These are phyloP conservation scores for Tarsius wallacei DNA, from an alignment of 2,797 vertebrate genomes.

Conservation along the genomic window DNA sequence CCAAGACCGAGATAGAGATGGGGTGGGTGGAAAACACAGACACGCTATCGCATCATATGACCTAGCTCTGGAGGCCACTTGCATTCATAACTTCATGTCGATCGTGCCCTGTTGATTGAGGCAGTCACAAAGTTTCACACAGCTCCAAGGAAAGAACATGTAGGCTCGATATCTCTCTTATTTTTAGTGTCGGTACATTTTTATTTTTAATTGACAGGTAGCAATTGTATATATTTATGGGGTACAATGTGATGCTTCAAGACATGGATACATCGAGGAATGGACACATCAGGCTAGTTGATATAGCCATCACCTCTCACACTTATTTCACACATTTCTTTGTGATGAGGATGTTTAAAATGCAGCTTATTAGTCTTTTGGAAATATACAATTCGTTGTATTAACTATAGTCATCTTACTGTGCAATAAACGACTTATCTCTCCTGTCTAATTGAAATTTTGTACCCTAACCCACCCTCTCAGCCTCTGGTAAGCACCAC, in stretches of 20 bases:
- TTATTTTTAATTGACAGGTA: neutral
- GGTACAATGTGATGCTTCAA: neutral
- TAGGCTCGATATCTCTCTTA: neutral
- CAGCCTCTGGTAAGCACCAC: neutral
- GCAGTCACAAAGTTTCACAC: neutral
- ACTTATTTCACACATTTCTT: neutral
- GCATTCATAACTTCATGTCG: neutral
- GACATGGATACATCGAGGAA: neutral
- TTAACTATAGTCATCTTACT: neutral
- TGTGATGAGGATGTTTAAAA: neutral
- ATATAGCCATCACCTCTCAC: neutral
- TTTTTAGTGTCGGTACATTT: neutral
- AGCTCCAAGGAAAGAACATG: neutral
- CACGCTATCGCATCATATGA: accelerated
- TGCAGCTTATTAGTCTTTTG: neutral
- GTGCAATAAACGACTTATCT: neutral
- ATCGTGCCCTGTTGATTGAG: neutral
- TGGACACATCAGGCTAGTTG: neutral
- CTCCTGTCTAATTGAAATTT: too few species aligned
- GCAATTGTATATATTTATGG: neutral
- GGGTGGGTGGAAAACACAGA: neutral
- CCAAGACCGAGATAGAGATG: neutral
- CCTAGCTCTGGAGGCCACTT: neutral
- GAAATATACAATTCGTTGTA: neutral
- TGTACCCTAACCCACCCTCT: neutral